Conservation (phyloP, 2,888 invertebrate species). For the Tryphoninae sp. region DNA sequence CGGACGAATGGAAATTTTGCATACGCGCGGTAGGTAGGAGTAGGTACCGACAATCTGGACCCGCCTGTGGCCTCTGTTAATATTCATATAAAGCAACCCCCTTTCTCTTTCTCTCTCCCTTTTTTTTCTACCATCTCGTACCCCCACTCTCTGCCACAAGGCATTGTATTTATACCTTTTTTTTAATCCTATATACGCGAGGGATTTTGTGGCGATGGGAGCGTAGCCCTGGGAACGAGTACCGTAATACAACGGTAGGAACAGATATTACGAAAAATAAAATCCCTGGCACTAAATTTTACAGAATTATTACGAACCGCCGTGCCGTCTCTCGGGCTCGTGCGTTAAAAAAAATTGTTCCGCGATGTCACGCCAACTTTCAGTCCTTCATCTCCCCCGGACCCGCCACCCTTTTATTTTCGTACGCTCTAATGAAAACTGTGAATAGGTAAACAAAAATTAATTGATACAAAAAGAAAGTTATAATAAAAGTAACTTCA, state of each 20-base stretch:
- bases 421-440: not conserved
- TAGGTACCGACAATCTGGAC: constrained; percentile 21
- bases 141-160: constrained; percentile 24
- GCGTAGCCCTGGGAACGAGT: constrained; percentile 6
- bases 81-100: constrained; percentile 50
- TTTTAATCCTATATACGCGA: constrained; percentile 39
- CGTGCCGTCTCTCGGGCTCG: constrained; percentile 11
- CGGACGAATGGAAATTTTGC: not conserved
- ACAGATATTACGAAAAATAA: constrained; percentile 55
- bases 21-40: constrained; percentile 14
- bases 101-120: too few species aligned
- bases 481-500: not conserved
- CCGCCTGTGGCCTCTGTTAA: constrained; percentile 47
- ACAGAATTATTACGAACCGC: constrained; percentile 42
- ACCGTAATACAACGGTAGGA: constrained; percentile 18
- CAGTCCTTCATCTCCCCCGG: not conserved
- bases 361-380: constrained; percentile 15
- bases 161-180: constrained; percentile 32
- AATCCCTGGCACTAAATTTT: constrained; percentile 39
- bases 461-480: not conserved
- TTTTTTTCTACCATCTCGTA: not conserved
- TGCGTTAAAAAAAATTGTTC: constrained; percentile 29
- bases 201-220: constrained; percentile 18
- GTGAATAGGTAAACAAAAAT: not conserved
- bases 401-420: not conserved